Conservation (phyloP, 2,888 invertebrate genomes). For the Yponomeuta evonymella region DNA sequence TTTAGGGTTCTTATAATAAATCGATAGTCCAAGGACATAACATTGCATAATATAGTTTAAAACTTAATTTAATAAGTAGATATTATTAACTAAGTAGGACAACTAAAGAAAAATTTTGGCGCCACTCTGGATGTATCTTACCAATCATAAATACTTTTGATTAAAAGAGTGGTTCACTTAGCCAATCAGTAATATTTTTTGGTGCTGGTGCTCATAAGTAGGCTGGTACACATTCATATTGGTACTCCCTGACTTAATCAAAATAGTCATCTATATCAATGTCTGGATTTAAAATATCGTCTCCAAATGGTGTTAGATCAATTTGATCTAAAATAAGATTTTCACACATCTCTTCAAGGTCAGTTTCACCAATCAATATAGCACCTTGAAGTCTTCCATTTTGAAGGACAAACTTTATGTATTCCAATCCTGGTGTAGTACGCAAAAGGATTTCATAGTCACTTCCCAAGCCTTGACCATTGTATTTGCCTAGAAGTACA, state of each 20-base stretch:
- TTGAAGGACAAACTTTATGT: conserved; percentile 91
- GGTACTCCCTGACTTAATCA: conserved; percentile 77
- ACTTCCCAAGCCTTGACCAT: conserved; percentile 89
- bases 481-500: conserved; percentile 92
- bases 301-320: conserved; percentile 90
- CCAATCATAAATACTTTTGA: too few relatives aligned
- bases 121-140: too few relatives aligned
- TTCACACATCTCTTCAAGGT: conserved; percentile 98
- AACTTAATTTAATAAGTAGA: too few relatives aligned
- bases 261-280: conserved; percentile 99
- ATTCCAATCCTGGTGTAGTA: conserved; percentile 87
- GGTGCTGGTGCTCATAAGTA: too few relatives aligned
- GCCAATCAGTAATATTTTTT: too few relatives aligned
- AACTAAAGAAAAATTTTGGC: too few relatives aligned
- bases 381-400: conserved; percentile 93
- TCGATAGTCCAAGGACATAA: too few relatives aligned
- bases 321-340: conserved; percentile 97
- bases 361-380: conserved; percentile 96
- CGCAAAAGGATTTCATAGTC: conserved; percentile 91
- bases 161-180: too few relatives aligned
- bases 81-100: too few relatives aligned
- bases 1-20: too few relatives aligned
- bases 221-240: too few relatives aligned
- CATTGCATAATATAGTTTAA: too few relatives aligned
- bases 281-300: conserved; percentile 94